These are phyloP conservation scores for Blera fallax DNA, from an alignment of 2,888 invertebrate genomes.

Conservation along the genomic window DNA sequence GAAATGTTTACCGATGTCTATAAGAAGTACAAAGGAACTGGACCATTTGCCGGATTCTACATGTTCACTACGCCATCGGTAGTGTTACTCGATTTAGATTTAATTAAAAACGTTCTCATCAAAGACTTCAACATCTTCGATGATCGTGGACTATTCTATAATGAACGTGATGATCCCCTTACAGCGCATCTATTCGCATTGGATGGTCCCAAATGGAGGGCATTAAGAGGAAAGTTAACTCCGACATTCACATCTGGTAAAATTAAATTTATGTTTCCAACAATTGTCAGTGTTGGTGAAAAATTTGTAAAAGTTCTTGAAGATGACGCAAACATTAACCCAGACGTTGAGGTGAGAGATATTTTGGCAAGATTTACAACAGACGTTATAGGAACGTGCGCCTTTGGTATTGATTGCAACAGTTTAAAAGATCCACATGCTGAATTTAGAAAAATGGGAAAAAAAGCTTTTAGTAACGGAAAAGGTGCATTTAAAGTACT, in stretches of 20 bases:
- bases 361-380: constrained; percentile 82
- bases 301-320: constrained; percentile 74
- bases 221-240: constrained; percentile 76
- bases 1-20: constrained; percentile 75
- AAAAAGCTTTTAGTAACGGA: constrained; percentile 62
- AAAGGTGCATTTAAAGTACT: constrained; percentile 72
- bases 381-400: constrained; percentile 83
- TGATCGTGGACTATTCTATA: constrained; percentile 78
- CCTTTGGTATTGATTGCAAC: constrained; percentile 82
- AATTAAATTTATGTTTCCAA: constrained; percentile 75
- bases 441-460: constrained; percentile 79
- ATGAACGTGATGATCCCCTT: constrained; percentile 79
- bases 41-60: constrained; percentile 79
- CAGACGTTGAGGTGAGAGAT: constrained; percentile 80
- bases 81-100: constrained; percentile 77
- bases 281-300: constrained; percentile 74
- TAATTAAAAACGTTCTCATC: constrained; percentile 77
- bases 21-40: constrained; percentile 73
- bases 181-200: constrained; percentile 80
- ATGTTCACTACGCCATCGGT: constrained; percentile 77
- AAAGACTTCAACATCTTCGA: constrained; percentile 77
- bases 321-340: not conserved
- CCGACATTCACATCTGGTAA: constrained; percentile 77
- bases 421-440: constrained; percentile 80
- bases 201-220: constrained; percentile 81